Percentiles rank a stretch among this genome's conserved stretches.
phyloP scores from a whole-genome alignment of 2,113 vertebrate species.

The Jaculus jaculus region DNA sequence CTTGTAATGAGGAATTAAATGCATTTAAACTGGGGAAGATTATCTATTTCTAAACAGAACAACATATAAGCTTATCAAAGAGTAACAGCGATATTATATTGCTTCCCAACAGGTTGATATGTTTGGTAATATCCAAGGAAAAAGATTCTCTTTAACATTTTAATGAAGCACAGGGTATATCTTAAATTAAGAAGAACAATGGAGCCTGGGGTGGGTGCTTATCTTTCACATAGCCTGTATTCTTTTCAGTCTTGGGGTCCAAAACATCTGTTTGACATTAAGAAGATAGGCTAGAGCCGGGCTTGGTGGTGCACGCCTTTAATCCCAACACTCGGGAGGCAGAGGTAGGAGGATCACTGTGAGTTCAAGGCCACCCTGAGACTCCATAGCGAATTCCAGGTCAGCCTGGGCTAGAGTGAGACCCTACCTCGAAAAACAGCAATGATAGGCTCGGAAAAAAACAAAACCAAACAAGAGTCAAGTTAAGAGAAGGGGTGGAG shows the following conservation, averaged over 20 bases:
- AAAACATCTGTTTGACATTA: background rate
- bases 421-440: background rate
- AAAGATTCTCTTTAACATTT: background rate
- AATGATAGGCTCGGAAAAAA: too few relatives aligned
- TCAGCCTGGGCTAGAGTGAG: too few relatives aligned
- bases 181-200: background rate
- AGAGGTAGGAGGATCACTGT: too few relatives aligned
- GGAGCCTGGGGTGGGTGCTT: background rate
- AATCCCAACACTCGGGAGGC: too few relatives aligned
- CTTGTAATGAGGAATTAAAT: background rate
- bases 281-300: too few relatives aligned
- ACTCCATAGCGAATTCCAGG: too few relatives aligned
- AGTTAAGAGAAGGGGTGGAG: background rate
- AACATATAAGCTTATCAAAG: background rate
- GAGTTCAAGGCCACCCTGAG: too few relatives aligned
- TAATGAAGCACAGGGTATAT: background rate
- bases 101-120: background rate
- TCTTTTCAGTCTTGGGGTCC: background rate
- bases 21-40: background rate
- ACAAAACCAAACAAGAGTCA: too few relatives aligned
- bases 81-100: slow-evolving; percentile 21
- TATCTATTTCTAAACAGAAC: slow-evolving; percentile 4
- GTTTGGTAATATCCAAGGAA: slow-evolving; percentile 7
- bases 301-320: too few relatives aligned
- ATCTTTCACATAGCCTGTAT: background rate